Conservation (phyloP, 2,888 invertebrate species). For the Lycocerus yunnanus region DNA sequence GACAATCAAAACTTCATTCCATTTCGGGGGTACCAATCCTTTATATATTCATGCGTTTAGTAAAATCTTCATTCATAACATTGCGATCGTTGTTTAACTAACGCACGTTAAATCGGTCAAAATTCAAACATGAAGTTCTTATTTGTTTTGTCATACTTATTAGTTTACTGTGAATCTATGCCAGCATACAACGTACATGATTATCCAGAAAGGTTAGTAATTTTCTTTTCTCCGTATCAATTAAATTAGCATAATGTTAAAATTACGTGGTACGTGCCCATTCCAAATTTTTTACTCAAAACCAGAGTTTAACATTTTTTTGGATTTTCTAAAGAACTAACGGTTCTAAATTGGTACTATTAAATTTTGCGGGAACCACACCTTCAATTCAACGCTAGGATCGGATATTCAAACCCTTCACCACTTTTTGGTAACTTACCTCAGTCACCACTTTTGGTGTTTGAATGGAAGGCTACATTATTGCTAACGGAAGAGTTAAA, state of each 20-base stretch:
- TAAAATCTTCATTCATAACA: neutral
- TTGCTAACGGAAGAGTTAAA: too few relatives aligned
- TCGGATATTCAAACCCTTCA: too few relatives aligned
- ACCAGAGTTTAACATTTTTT: neutral
- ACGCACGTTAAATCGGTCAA: conserved; percentile 4
- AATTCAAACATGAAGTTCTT: neutral
- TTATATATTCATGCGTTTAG: neutral
- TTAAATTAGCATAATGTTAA: neutral
- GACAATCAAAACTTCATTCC: conserved; percentile 20
- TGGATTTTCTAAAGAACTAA: too few relatives aligned
- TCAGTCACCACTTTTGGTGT: too few relatives aligned
- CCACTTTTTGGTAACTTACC: too few relatives aligned
- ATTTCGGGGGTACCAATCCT: neutral
- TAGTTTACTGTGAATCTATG: neutral
- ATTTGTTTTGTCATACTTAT: neutral
- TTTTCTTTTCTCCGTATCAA: neutral
- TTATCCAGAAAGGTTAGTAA: conserved; percentile 13
- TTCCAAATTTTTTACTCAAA: neutral
- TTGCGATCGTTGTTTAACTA: neutral
- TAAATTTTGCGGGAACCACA: too few relatives aligned
- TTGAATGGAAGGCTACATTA: too few relatives aligned
- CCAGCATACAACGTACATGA: neutral
- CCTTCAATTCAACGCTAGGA: too few relatives aligned
- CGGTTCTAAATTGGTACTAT: too few relatives aligned
- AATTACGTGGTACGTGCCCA: too few relatives aligned